phyloP scores from a whole-genome alignment of 2,888 invertebrate genomes.

The Hyalella azteca region DNA sequence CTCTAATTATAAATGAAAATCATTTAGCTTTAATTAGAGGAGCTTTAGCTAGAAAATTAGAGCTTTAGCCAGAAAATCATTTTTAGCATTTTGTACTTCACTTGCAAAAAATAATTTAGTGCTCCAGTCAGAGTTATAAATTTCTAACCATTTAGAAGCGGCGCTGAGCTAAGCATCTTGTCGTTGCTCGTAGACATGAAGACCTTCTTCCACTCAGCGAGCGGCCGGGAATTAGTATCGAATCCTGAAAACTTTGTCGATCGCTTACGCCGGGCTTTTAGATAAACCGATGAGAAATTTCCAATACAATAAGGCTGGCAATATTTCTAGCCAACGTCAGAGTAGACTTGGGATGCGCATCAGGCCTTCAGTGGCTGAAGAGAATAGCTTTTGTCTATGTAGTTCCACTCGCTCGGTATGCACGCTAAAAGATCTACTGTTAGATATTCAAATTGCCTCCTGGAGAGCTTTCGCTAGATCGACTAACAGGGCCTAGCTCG shows the following conservation, averaged over 20 bases:
- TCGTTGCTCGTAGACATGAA: too few relatives aligned
- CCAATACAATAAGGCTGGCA: slow-evolving; percentile 26
- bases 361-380: background rate
- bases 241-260: slow-evolving; percentile 15
- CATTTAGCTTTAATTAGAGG: too few relatives aligned
- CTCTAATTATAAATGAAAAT: too few relatives aligned
- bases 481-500: slow-evolving; percentile 26
- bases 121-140: too few relatives aligned
- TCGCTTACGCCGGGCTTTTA: slow-evolving; percentile 13
- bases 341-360: background rate
- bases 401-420: background rate
- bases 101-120: too few relatives aligned
- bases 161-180: too few relatives aligned
- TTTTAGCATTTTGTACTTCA: too few relatives aligned
- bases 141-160: too few relatives aligned
- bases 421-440: background rate
- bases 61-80: too few relatives aligned
- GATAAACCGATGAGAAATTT: slow-evolving; percentile 36
- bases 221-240: slow-evolving; percentile 16
- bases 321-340: slow-evolving; percentile 10
- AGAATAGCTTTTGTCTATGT: background rate
- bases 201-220: too few relatives aligned
- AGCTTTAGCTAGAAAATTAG: too few relatives aligned
- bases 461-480: slow-evolving; percentile 15
- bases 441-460: slow-evolving; percentile 30